Percentiles rank a stretch among this genome's conserved stretches.
Conservation (phyloP, 2,888 invertebrate genomes). For the Leucophenga montana region DNA sequence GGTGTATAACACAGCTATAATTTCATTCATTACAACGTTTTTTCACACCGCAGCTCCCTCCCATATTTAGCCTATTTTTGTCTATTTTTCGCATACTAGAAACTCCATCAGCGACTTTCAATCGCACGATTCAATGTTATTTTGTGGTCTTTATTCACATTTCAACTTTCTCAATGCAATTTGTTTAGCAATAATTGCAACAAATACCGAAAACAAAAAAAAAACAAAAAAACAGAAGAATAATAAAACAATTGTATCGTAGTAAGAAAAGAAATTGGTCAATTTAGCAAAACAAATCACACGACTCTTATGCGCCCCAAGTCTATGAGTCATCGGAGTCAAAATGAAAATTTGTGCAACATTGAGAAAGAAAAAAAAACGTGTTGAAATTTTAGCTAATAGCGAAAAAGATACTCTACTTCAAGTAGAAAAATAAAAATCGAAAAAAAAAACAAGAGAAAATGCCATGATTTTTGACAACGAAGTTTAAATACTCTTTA, state of each 20-base stretch:
- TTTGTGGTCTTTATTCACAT: no score
- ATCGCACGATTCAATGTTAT: no score
- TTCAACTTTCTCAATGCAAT: slow-evolving; percentile 48
- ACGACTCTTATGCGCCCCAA: slow-evolving; percentile 1
- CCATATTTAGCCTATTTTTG: no score
- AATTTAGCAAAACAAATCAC: slow-evolving; percentile 20
- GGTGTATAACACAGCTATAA: no score
- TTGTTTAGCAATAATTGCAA: slow-evolving; percentile 62
- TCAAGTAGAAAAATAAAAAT: neutral
- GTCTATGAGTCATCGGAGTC: slow-evolving; percentile 15
- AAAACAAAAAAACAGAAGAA: neutral
- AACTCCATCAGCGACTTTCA: no score
- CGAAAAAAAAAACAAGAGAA: neutral
- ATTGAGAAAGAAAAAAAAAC: neutral
- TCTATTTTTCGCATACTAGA: no score
- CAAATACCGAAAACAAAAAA: slow-evolving; percentile 53
- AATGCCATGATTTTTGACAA: neutral
- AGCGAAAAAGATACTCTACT: neutral
- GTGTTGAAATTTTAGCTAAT: slow-evolving; percentile 16
- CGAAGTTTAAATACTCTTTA: no score
- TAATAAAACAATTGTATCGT: neutral
- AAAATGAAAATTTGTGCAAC: slow-evolving; percentile 25
- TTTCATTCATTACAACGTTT: no score
- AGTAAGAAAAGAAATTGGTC: slow-evolving; percentile 10
- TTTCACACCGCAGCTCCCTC: no score